Base-by-base conservation (phyloP, 2,888 invertebrate genomes). In the Tupiocoris notatus region DNA sequence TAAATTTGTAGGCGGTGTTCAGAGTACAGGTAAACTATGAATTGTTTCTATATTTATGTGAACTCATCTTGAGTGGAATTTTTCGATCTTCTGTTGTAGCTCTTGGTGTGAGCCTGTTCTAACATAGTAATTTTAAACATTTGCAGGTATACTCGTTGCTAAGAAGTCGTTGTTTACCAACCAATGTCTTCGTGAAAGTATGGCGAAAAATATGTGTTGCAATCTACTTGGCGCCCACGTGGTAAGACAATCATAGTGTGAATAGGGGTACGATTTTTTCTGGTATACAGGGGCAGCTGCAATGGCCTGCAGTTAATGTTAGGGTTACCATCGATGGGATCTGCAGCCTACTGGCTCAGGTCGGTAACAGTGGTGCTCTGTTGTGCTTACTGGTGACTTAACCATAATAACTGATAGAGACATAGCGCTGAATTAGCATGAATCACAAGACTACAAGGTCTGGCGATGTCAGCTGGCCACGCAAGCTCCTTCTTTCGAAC, bases 1-100 rank as follows among this genome's bases (percentile, higher is more conserved):
- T 86, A 95, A 95, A 84, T 95, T 96, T 83, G 88, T 94, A 56
- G 96, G 96, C 0, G 96, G 95, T 0, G 91, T 94, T 0, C 93
- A 94, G 82, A 93, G 95, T 0, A 94, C 95, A 12, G 90, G 89
- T 83, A 77, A 63, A 54, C 17, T 7, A 2, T 16, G n/a, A 18
- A 54, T 56, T 9, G 17, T n/a, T 54, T 54, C 12, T 12, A 54
- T 9, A 54, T 54, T 54, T 54, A 16, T 54, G 9, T 54, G 54
- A 7, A 54, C 7, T 12, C 54, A 54, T 54, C 54, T 12, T 54
- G 9, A 54, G 12, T 12, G 54, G 7, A 9, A 54, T 54, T 12
- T 12, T 54, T 54, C 12, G 9, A 54, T 54, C 7, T 7, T 9
- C 12, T 9, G 7, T 54, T 7, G 9, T 9, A 54, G 9, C 12